Percentiles rank a stretch among this genome's conserved stretches.
Evolutionary conservation across 1,140 invertebrate species (phyloP).

Genomic region (Berghia stephanieae): DNA sequence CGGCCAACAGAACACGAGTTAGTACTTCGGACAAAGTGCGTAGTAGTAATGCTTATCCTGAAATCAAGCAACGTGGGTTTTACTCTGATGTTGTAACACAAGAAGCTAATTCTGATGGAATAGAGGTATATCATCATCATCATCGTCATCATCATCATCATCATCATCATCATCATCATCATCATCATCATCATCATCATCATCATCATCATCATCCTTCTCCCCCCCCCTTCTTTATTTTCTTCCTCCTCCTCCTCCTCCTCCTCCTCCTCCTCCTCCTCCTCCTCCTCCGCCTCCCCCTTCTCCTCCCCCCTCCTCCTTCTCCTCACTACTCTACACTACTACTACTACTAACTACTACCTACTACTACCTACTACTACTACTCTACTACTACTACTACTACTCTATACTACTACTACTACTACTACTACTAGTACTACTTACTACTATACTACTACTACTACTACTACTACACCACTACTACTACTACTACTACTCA

Average conservation of each 20-base stretch:
- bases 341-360: too few species aligned
- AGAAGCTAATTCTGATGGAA: conserved; percentile 44
- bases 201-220: not conserved
- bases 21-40: conserved; percentile 28
- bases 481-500: too few species aligned
- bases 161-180: too few species aligned
- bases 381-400: too few species aligned
- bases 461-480: too few species aligned
- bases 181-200: not conserved
- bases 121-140: conserved; percentile 43
- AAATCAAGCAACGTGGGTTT: conserved; percentile 65
- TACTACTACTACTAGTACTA: too few species aligned
- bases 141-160: not conserved
- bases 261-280: not conserved
- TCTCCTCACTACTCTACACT: too few species aligned
- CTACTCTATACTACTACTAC: too few species aligned
- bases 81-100: conserved; percentile 64
- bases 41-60: conserved; percentile 59
- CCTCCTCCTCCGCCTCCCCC: too few species aligned
- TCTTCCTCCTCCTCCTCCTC: not conserved
- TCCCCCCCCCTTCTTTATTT: not conserved
- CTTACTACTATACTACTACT: too few species aligned
- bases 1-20: conserved; percentile 45
- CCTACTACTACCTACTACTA: too few species aligned
- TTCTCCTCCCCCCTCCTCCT: not conserved